Evolutionary conservation across 2,113 vertebrate genomes (phyloP).

Genomic region (Gasterosteus aculeatus): DNA sequence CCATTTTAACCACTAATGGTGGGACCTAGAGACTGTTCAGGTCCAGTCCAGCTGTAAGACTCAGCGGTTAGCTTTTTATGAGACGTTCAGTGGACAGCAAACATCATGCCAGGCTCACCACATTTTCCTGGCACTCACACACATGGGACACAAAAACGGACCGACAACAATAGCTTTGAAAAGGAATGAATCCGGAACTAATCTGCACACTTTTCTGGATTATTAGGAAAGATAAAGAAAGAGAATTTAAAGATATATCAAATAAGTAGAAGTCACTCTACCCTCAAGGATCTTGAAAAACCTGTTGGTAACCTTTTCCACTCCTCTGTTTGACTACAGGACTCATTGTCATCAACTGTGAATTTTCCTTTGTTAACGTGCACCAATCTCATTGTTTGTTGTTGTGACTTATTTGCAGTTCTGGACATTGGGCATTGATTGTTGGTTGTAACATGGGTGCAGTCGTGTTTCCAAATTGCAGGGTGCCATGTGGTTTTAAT

Average conservation of each 20-base stretch:
- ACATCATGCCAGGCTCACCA: constrained; percentile 34
- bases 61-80: constrained; percentile 47
- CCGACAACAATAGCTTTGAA: constrained; percentile 30
- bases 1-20: constrained; percentile 59
- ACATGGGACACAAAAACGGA: constrained; percentile 33
- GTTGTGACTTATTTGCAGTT: too few species aligned
- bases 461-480: too few species aligned
- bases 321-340: constrained; percentile 3
- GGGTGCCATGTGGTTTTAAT: too few species aligned
- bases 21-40: constrained; percentile 27
- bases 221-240: not conserved
- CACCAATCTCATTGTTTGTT: constrained; percentile 19
- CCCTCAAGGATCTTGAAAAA: constrained; percentile 5
- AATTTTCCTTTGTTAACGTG: constrained; percentile 43
- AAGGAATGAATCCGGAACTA: constrained; percentile 14
- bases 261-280: constrained; percentile 3
- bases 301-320: constrained; percentile 18
- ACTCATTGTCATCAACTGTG: constrained; percentile 57
- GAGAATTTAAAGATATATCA: constrained; percentile 38
- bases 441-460: too few species aligned
- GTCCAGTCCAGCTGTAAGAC: constrained; percentile 47
- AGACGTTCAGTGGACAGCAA: constrained; percentile 46
- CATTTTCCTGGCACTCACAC: constrained; percentile 35
- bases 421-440: too few species aligned
- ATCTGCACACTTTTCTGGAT: constrained; percentile 1